Base-by-base conservation (phyloP, 2,113 vertebrate genomes). In the Cynopterus brachyotis region DNA sequence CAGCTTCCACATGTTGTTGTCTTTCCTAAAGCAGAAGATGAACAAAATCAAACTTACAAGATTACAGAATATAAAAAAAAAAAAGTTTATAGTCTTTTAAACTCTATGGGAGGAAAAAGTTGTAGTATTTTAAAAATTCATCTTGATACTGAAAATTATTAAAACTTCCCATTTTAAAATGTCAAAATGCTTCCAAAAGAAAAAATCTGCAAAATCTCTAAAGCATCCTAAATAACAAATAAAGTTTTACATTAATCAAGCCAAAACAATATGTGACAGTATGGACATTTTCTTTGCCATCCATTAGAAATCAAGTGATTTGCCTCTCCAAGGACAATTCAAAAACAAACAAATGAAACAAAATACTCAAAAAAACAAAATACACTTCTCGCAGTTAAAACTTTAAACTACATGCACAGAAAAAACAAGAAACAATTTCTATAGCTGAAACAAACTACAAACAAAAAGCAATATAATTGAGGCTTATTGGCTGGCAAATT, bases 1-100 rank as follows among this genome's bases (percentile, higher is more conserved):
- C 97, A 64, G 93, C 92, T 96, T 99, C 99, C 98, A 99, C 87
- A 0, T 98, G 98, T 1, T 99, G 98, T 95, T 99, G 99, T 96
- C 98, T 99, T 98, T 99, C 99, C 99, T 99, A 97, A 87, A 98
- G 15, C 88, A 97, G 96, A 88, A 95, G 69, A 96, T 35, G n/a
- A 13, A 91, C 45, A 37, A 79, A 89, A 67, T 96, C 76, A 98
- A 84, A 89, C 28, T 94, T 89, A 70, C 1, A 72, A 35, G 22
- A 50, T 91, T 30, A 81, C 0, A 91, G 30, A 87, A 76, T 80
- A n/a, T 66, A 0, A 64, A 90, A 60, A 72, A 60, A 42, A 47
- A 15, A 57, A 83, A 64, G 82, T 8, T 15, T 96, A 92, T 9
- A 2, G 5, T 90, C 42, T 95, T 92, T 96, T 70, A 96, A 81